These are phyloP conservation scores for Drosophila kikkawai DNA, from an alignment of 1,140 invertebrate genomes.

Conservation along the genomic window DNA sequence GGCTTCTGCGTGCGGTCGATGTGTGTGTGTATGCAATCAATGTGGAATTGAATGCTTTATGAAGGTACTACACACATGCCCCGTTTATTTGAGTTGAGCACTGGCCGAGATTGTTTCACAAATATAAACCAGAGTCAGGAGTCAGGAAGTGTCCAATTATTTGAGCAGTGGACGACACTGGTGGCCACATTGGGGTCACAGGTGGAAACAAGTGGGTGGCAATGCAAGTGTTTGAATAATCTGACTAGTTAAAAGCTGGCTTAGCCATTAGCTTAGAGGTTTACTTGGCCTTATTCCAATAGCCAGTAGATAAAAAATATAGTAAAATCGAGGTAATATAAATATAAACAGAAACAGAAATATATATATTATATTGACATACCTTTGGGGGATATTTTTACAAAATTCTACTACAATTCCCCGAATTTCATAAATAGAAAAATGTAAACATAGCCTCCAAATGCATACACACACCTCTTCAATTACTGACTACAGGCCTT, in stretches of 20 bases:
- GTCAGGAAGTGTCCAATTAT: slow-evolving; percentile 33
- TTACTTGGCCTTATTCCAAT: neutral
- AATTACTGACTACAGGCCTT: neutral
- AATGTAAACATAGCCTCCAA: neutral
- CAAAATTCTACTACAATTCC: neutral
- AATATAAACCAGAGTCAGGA: slow-evolving; percentile 23
- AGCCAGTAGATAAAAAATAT: neutral
- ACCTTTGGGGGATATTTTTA: neutral
- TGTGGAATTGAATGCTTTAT: slow-evolving; percentile 43
- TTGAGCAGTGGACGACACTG: slow-evolving; percentile 14
- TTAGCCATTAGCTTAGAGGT: neutral
- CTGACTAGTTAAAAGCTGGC: neutral
- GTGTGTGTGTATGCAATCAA: slow-evolving; percentile 33
- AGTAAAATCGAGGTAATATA: neutral
- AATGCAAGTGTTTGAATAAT: slow-evolving; percentile 1
- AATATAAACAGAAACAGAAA: neutral
- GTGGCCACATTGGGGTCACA: slow-evolving; percentile 11
- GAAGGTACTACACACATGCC: slow-evolving; percentile 16
- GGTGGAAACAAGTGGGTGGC: neutral
- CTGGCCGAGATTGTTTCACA: slow-evolving; percentile 37
- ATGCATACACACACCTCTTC: neutral
- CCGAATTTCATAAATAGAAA: neutral
- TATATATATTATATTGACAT: neutral
- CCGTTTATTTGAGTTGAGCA: slow-evolving; percentile 27
- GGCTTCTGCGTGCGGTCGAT: slow-evolving; percentile 3